A percentile compares a stretch with the other conserved stretches of the same genome.
Conservation (phyloP, 2,113 vertebrate genomes). For the Isurus oxyrinchus region DNA sequence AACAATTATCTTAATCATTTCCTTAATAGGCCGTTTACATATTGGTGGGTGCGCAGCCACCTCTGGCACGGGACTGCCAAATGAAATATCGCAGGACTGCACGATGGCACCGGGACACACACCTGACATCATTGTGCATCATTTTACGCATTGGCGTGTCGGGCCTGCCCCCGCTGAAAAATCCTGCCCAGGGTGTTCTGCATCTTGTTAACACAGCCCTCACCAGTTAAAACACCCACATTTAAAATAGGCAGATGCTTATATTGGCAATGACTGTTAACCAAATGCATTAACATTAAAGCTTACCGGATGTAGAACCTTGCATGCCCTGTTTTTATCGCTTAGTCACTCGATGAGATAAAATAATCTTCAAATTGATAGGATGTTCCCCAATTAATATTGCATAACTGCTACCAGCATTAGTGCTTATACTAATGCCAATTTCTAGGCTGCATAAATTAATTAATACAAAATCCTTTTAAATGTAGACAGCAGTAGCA, state of each 20-base stretch:
- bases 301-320: background rate
- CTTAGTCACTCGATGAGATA: background rate
- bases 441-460: background rate
- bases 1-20: too few relatives aligned
- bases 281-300: background rate
- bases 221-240: background rate
- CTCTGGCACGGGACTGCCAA: too few relatives aligned
- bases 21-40: too few relatives aligned
- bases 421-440: background rate
- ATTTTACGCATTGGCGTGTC: too few relatives aligned
- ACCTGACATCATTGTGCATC: too few relatives aligned
- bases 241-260: background rate
- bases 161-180: too few relatives aligned
- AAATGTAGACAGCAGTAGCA: background rate
- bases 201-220: background rate
- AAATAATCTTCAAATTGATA: background rate
- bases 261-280: background rate
- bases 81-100: too few relatives aligned
- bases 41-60: too few relatives aligned
- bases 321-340: background rate
- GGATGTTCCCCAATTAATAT: background rate
- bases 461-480: background rate
- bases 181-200: too few relatives aligned
- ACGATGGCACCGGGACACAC: too few relatives aligned
- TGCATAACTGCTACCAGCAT: background rate